Base-by-base conservation (phyloP, 1,140 invertebrate genomes). In the Drosophila hydei region DNA sequence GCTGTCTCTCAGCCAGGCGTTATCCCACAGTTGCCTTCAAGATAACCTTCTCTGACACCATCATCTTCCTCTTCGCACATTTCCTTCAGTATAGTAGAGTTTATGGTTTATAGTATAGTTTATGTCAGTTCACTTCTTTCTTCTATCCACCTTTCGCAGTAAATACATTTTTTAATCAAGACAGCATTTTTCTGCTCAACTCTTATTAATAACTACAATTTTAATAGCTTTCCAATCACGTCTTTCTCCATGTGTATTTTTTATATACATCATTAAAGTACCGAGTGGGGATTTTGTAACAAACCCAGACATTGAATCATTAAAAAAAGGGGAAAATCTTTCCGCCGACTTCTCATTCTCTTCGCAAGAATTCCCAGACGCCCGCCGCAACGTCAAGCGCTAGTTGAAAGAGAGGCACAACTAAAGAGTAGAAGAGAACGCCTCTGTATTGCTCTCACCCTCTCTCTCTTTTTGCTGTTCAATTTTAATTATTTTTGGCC, bases 251-350 rank as follows among this genome's bases (percentile, higher is more conserved):
- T 9, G 11, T 58, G 11, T 42, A 16, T 16, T 16, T 8, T 8
- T 16, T 16, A 42, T 33, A 3, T 11, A 11, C 27, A 30, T 30
- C 0, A 2, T 8, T 33, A 33, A 42, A 16, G 38, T 42, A 14
- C 38, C 38, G 7, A n/a, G 16, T 63, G 38, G 42, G 50, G 30
- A 56, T 23, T 55, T 64, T 25, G 23, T 18, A 48, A 56, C 54
- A 56, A 63, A 52, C 50, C 36, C 50, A 36, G 30, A 33, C 18
- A 19, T 74, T 79, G 77, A 79, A 50, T 79, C 77, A 80, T 18
- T 59, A 25, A 36, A 25, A 23, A 7, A 16, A 33, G 33, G 43
- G 77, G 54, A 59, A 77, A 81, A 72, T 43, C 65, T 59, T 21
- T 4, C 21, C 19, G 43, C 27, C 33, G 0, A 12, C n/a, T n/a